Percentiles rank a stretch among this genome's conserved stretches.
Evolutionary conservation across 2,888 invertebrate species (phyloP).

Genomic region (Drosophila histrio): DNA sequence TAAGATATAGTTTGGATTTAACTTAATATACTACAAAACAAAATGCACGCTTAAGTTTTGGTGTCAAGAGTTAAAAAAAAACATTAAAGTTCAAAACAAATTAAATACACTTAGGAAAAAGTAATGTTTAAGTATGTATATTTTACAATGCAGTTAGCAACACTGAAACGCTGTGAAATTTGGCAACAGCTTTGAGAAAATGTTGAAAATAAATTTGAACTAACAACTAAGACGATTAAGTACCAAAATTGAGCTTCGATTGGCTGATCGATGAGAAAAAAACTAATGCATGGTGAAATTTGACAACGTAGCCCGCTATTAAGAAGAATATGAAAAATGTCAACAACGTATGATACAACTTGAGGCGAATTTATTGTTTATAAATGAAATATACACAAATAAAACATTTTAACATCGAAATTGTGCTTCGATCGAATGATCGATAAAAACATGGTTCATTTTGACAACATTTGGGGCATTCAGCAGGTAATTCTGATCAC

Average conservation of each 20-base stretch:
- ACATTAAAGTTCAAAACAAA: constrained; percentile 5
- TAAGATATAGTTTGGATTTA: constrained; percentile 11
- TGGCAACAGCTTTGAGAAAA: not conserved
- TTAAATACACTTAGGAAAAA: constrained; percentile 33
- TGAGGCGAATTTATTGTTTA: too few species aligned
- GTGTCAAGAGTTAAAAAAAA: constrained; percentile 1
- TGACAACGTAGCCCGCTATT: not conserved
- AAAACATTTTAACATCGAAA: not conserved
- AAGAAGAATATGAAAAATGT: not conserved
- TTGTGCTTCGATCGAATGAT: not conserved
- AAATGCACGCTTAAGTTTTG: constrained; percentile 26
- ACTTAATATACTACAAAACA: constrained; percentile 43
- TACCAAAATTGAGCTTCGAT: not conserved
- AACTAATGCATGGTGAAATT: constrained; percentile 7
- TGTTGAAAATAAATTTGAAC: not conserved
- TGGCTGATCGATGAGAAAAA: not conserved
- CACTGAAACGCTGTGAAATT: constrained; percentile 1
- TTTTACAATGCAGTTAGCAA: constrained; percentile 54
- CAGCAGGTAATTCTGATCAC: too few species aligned
- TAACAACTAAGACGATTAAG: not conserved
- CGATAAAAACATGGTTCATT: not conserved
- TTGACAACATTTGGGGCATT: too few species aligned
- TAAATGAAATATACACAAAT: not conserved
- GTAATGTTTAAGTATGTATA: constrained; percentile 32
- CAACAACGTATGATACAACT: not conserved